Percentiles rank a stretch among this genome's conserved stretches.
Evolutionary conservation across 2,113 vertebrate species (phyloP).

Genomic region (Tychaedon coryphoeus): DNA sequence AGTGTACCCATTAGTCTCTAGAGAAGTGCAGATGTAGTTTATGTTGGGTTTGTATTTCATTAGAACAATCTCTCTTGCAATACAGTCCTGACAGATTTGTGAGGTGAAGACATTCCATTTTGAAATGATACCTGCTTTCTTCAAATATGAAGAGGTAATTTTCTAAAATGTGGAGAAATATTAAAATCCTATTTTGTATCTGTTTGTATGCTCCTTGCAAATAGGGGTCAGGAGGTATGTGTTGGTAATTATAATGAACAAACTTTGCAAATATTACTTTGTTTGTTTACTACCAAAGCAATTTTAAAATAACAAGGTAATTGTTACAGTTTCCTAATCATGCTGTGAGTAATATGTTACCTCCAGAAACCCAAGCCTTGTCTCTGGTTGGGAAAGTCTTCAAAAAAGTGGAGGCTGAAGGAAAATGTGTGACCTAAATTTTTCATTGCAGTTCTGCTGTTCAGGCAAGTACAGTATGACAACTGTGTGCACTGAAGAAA

Average conservation of each 20-base stretch:
- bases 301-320: not conserved
- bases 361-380: not conserved
- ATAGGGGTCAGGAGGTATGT: not conserved
- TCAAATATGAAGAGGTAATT: not conserved
- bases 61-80: not conserved
- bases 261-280: not conserved
- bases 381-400: not conserved
- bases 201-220: not conserved
- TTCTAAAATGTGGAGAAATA: not conserved
- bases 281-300: not conserved
- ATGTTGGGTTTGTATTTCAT: not conserved
- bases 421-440: not conserved
- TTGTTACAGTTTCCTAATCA: not conserved
- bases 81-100: not conserved
- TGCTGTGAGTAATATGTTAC: not conserved
- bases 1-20: not conserved
- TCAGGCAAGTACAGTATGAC: not conserved
- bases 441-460: not conserved
- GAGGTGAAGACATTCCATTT: not conserved
- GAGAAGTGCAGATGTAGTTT: not conserved
- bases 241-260: not conserved
- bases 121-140: not conserved
- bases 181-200: not conserved
- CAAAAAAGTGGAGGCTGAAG: not conserved
- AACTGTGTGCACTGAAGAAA: not conserved